Base-by-base conservation (phyloP, 2,113 vertebrate species). In the Oostethus manadensis region DNA sequence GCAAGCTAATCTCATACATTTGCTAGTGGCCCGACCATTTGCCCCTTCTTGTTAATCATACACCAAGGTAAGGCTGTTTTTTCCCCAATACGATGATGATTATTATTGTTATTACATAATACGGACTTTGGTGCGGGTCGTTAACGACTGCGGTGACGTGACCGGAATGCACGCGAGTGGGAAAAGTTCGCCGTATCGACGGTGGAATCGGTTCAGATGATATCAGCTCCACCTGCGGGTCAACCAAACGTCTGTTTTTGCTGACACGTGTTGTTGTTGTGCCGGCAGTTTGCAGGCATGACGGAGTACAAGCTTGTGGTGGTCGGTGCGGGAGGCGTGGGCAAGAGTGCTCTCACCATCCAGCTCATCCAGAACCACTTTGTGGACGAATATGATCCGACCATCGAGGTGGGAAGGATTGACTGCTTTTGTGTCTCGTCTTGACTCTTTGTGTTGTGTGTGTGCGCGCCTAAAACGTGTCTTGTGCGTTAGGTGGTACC, bases 341-440 rank as follows among this genome's bases (percentile, higher is more conserved):
- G 92, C n/a, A 93, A 93, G 85, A 93, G 92, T 44, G 92, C 92
- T 1, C 84, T 93, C 33, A 93, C 92, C 64, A 93, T 93, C 65
- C 92, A 93, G 72, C 88, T 93, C 74, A 92, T 92, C 77, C 91
- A 93, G 77, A 92, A 92, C 66, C 91, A 92, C 77, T 92, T 93
- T 61, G 92, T 92, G 29, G 91, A 92, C 17, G 88, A 90, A 48
- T 90, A 90, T 44, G 89, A 91, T 58, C 90, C 90, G 10, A 90
- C 89, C 21, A 91, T 90, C n/a, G 90, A 90, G 88, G 90, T 91
- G 60, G 75, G 64, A 23, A 7, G 23, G n/a, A 18, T 50, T 35
- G 13, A 13, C 10, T 3, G 38, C 3, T 14, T 13, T 42, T 14
- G 11, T 42, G 10, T 3, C 38, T 11, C 10, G 38, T 42, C 11